These are phyloP conservation scores for Rhinatrema bivittatum DNA, from an alignment of 2,797 vertebrate genomes.

Conservation along the genomic window DNA sequence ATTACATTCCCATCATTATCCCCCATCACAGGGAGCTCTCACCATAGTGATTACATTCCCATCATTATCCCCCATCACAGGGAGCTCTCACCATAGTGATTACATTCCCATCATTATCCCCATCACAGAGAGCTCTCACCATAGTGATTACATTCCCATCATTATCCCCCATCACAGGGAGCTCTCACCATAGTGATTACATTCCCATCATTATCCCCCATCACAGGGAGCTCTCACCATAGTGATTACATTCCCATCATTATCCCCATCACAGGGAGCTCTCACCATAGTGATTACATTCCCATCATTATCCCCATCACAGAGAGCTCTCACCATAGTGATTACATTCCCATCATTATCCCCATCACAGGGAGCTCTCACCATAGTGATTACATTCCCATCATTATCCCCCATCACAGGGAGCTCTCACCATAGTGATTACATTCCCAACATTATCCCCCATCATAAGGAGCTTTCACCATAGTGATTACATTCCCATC, in stretches of 20 bases:
- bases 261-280: too few relatives aligned
- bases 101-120: constrained; percentile 89
- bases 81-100: constrained; percentile 87
- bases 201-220: constrained; percentile 91
- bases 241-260: constrained; percentile 91
- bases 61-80: too few relatives aligned
- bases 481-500: constrained; percentile 93
- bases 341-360: constrained; percentile 93
- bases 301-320: too few relatives aligned
- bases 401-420: too few relatives aligned
- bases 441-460: too few relatives aligned
- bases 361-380: too few relatives aligned
- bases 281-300: constrained; percentile 89
- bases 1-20: constrained; percentile 93
- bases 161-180: too few relatives aligned
- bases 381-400: constrained; percentile 89
- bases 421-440: constrained; percentile 85
- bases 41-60: constrained; percentile 92
- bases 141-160: constrained; percentile 93
- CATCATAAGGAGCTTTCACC: too few relatives aligned
- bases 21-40: too few relatives aligned
- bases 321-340: constrained; percentile 82
- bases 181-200: constrained; percentile 86
- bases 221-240: too few relatives aligned
- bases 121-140: too few relatives aligned